Percentiles rank a stretch among this genome's conserved stretches.
These are phyloP conservation scores for Scrobipalpa costella DNA, from an alignment of 2,888 invertebrate genomes.

Conservation along the genomic window DNA sequence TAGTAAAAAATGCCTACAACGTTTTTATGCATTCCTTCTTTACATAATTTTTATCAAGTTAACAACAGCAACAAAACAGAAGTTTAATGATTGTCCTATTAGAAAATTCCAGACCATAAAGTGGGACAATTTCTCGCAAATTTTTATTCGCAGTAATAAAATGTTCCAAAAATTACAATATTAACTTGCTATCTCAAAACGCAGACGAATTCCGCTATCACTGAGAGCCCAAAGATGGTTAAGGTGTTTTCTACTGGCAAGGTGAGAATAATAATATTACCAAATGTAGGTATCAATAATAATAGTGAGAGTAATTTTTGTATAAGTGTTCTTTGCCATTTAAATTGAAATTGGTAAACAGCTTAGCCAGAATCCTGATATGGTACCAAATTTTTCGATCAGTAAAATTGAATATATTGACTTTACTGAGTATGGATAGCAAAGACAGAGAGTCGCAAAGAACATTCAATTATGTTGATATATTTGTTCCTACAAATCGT, in stretches of 20 bases:
- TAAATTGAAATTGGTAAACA: no score
- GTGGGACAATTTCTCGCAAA: conserved; percentile 22
- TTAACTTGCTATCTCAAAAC: conserved; percentile 28
- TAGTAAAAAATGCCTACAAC: no score
- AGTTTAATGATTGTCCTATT: conserved; percentile 18
- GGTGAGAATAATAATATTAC: not conserved
- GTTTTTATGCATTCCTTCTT: no score
- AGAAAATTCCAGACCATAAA: conserved; percentile 21
- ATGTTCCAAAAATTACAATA: conserved; percentile 24
- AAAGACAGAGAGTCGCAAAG: no score
- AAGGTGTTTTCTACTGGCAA: not conserved
- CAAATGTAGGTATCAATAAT: conserved; percentile 19
- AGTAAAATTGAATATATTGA: no score
- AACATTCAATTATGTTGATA: no score
- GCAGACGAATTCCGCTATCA: conserved; percentile 38
- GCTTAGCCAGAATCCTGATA: no score
- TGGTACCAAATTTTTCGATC: no score
- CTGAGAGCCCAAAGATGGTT: not conserved
- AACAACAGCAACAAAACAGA: not conserved
- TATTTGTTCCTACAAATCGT: no score
- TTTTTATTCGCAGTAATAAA: conserved; percentile 27
- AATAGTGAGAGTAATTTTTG: conserved; percentile 3
- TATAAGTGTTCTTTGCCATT: no score
- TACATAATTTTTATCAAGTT: not conserved
- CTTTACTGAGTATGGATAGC: no score